phyloP scores from a whole-genome alignment of 2,888 invertebrate genomes.

The Dendrolimus houi region DNA sequence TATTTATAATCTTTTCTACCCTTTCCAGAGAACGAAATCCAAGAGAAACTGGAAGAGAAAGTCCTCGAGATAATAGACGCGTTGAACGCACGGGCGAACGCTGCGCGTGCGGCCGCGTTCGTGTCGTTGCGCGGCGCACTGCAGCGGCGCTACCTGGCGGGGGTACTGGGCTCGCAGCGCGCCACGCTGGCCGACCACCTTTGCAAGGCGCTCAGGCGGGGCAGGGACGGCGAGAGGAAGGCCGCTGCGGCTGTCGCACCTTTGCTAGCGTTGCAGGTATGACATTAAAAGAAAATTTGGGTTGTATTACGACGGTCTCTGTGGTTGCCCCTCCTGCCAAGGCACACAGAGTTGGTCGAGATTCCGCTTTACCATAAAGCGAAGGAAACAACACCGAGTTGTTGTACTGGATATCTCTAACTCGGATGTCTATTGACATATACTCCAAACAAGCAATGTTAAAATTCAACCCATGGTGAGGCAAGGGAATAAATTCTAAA shows the following conservation, averaged over 20 bases:
- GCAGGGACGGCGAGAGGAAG: conserved; percentile 87
- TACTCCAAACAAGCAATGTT: no score
- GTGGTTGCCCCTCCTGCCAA: neutral
- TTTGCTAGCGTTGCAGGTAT: conserved; percentile 87
- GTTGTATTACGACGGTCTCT: no score
- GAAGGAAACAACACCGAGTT: no score
- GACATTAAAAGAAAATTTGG: neutral
- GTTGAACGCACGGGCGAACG: conserved; percentile 91
- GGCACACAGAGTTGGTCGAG: neutral
- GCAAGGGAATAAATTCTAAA: no score
- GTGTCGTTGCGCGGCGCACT: conserved; percentile 84
- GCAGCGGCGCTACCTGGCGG: conserved; percentile 85
- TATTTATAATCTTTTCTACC: no score
- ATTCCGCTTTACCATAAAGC: no score
- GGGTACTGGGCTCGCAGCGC: conserved; percentile 84
- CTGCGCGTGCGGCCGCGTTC: conserved; percentile 85
- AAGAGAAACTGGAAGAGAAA: conserved; percentile 89
- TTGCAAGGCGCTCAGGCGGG: conserved; percentile 88
- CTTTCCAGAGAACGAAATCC: conserved; percentile 64
- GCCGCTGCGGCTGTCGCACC: conserved; percentile 89
- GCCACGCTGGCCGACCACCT: conserved; percentile 89
- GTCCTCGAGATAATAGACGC: conserved; percentile 91
- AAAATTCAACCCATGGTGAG: no score
- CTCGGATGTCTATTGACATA: no score
- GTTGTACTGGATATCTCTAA: no score